A percentile compares a stretch with the other conserved stretches of the same genome.
phyloP scores from a whole-genome alignment of 2,797 vertebrate species.

The Lemur catta region DNA sequence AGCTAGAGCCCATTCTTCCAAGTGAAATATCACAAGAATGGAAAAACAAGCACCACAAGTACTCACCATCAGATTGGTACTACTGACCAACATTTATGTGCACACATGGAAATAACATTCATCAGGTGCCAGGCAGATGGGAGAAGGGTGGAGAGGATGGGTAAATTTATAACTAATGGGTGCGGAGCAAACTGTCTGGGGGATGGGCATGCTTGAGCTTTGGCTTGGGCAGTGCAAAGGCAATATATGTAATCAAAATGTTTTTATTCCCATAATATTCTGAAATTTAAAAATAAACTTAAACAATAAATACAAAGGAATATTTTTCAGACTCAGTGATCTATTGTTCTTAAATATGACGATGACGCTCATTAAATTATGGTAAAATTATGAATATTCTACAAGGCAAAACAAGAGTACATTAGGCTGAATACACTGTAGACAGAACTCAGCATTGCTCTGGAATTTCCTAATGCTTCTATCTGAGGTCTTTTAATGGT shows the following conservation, averaged over 20 bases:
- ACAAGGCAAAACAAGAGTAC: slow-evolving; percentile 30
- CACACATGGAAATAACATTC: no score
- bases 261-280: neutral
- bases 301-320: neutral
- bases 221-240: no score
- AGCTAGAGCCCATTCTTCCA: no score
- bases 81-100: no score
- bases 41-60: no score
- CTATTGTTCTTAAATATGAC: slow-evolving; percentile 25
- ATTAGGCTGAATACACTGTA: neutral
- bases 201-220: no score
- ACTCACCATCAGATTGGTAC: no score
- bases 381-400: slow-evolving; percentile 29
- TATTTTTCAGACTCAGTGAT: neutral
- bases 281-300: neutral
- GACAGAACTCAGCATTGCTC: neutral
- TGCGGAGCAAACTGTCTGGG: no score
- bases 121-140: no score
- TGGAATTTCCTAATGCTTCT: slow-evolving; percentile 9
- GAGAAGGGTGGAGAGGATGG: no score
- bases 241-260: neutral
- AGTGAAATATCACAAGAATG: no score
- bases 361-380: slow-evolving; percentile 23
- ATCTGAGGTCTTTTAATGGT: slow-evolving; percentile 32
- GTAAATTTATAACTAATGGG: no score